Base-by-base conservation (phyloP, 2,797 vertebrate genomes). In the Alectoris magna region DNA sequence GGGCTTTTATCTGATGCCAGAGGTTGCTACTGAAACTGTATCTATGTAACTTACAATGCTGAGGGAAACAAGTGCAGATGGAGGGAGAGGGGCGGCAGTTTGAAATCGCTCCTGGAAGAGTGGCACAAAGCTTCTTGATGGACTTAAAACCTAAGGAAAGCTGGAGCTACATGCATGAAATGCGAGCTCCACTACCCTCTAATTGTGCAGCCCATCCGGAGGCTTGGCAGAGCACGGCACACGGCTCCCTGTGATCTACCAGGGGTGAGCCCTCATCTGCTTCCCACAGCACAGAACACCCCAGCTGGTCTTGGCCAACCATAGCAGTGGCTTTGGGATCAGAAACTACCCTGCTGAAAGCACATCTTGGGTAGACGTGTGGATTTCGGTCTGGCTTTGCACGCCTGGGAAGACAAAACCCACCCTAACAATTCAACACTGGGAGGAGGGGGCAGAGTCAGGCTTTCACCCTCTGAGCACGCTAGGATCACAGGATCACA, bases 401-500 rank as follows among this genome's bases (percentile, higher is more conserved):
- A 21, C 19, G 4, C 64, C 79, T n/a, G 76, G 53, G 83, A 87
- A 79, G 58, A 36, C 68, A 91, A 81, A 93, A 84, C 48, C 84
- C 93, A 91, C 84, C 75, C 72, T 6, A 9, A 59, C 59, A 82
- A 56, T 44, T 72, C 87, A 88, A 60, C 84, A 56, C 48, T 3
- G 83, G 69, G 84, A 63, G 63, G 15, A 88, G 55, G 11, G 38
- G 11, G 14, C 15, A 82, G 80, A 87, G 71, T 13, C 43, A 23
- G 83, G 66, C 79, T 89, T 98, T 96, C 97, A 97, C 97, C 97
- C 98, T 96, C 95, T 96, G 60, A 89, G 91, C 96, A 97, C 97
- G 97, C 96, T 96, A 97, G 95, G 97, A 98, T 98, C 96, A 72
- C 95, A 97, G 96, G 97, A 98, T 98, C 96, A 72, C 95, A 97